Evolutionary conservation across 1,140 invertebrate species (phyloP), one percentile per base, ranked within the genome.

Genomic region (Drosophila gunungcola): DNA sequence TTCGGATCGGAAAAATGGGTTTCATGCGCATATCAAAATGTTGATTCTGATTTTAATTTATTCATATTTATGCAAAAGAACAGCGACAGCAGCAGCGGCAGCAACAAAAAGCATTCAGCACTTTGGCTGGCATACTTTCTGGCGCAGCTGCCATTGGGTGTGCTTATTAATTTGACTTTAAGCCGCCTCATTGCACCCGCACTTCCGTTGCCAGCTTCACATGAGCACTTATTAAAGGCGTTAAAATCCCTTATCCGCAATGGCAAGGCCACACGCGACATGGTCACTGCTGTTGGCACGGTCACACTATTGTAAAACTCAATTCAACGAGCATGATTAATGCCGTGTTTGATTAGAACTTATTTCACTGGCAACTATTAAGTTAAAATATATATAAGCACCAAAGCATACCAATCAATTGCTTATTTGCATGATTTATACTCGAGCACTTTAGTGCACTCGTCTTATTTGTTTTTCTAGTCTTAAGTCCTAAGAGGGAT

Each of bases 21-120:
- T 72, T 70, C 73, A 68, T 61, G 55, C 69, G 69, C 79, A 88
- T 86, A 86, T 88, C 82, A 86, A 88, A 82, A 76, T 83, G 82
- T 86, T 86, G 79, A 86, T 86, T 86, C 83, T 72, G 61, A 86
- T 83, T 86, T 88, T 86, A 86, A 86, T 86, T 86, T 86, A 86
- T 86, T 86, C 82, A 86, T 86, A 86, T 86, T 86, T 86, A 86
- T 86, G 82, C 82, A 86, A 88, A 88, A 83, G 83, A 78, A 64
- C 81, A 78, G 68, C 74, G 48, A 16, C 48, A 34, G 29, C 48
- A 51, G 43, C 21, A 25, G 11, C n/a, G 7, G 45, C 56, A 34
- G 21, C 43, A 70, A 52, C 68, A 41, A 48, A 46, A 61, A 56
- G 58, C 39, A 48, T 56, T 27, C 55, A 21, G 42, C 51, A 55